Evolutionary conservation across 2,113 vertebrate genomes (phyloP).

Genomic region (Saguinus midas): DNA sequence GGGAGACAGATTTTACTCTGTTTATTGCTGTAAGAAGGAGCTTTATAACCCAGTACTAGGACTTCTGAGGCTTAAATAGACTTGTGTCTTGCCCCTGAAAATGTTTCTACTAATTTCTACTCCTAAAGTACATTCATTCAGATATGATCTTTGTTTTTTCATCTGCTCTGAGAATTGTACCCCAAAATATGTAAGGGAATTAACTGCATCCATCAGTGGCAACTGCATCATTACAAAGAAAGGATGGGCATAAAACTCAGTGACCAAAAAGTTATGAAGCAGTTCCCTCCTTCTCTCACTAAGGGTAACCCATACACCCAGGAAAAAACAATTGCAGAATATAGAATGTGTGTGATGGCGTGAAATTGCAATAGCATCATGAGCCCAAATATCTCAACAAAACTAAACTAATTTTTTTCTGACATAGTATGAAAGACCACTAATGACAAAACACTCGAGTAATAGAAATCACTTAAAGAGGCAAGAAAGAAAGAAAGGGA

Average conservation of each 20-base stretch:
- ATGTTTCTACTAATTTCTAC: background rate
- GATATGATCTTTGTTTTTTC: slow-evolving; percentile 1
- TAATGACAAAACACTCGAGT: background rate
- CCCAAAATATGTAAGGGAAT: background rate
- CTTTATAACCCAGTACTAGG: background rate
- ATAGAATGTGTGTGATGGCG: background rate
- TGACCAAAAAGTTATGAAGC: background rate
- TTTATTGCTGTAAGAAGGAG: background rate
- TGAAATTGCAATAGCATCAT: background rate
- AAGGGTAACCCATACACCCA: background rate
- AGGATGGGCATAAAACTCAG: background rate
- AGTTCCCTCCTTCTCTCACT: background rate
- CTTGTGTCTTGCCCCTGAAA: background rate
- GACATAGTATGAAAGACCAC: background rate
- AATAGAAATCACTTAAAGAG: background rate
- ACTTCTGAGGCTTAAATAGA: background rate
- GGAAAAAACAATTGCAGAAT: background rate
- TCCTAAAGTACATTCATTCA: background rate
- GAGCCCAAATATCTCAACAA: background rate
- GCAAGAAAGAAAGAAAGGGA: background rate
- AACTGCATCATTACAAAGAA: background rate
- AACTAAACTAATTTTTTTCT: background rate
- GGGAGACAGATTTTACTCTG: background rate
- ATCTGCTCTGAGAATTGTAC: background rate
- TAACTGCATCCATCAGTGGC: background rate